These are phyloP conservation scores for Penaeus vannamei DNA, from an alignment of 1,140 invertebrate species.

Conservation along the genomic window DNA sequence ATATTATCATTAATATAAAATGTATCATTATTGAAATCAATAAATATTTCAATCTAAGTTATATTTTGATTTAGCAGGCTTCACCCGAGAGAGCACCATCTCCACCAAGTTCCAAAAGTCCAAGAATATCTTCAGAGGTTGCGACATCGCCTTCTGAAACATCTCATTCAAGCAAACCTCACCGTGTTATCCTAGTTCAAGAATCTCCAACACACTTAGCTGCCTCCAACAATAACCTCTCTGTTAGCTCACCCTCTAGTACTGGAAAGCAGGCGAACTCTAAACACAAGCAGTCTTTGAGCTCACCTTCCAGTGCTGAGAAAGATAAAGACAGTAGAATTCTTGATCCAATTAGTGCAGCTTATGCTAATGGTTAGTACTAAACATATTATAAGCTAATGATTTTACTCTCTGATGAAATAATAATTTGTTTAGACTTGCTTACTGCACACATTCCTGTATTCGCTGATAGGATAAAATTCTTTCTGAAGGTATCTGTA, in stretches of 20 bases:
- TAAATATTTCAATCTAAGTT: no score
- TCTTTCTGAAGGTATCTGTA: no score
- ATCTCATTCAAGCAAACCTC: not conserved
- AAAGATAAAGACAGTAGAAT: slow-evolving; percentile 31
- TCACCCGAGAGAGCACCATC: no score
- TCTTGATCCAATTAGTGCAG: slow-evolving; percentile 25
- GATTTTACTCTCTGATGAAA: not conserved
- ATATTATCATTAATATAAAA: no score
- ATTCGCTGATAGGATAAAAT: no score
- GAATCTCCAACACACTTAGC: slow-evolving; percentile 37
- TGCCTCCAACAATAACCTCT: slow-evolving; percentile 14
- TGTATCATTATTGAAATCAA: no score
- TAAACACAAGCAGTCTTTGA: not conserved
- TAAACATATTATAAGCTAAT: not conserved
- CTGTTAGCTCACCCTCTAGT: slow-evolving; percentile 19
- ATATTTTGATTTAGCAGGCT: no score
- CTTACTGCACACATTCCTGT: no score
- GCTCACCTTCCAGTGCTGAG: slow-evolving; percentile 5
- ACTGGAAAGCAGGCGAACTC: not conserved
- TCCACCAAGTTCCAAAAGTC: no score
- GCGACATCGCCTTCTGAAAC: not conserved
- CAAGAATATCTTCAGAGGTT: not conserved
- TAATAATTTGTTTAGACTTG: no score
- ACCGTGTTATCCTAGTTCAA: slow-evolving; percentile 39
- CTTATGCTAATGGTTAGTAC: slow-evolving; percentile 2